Percentiles rank a stretch among this genome's conserved stretches.
phyloP scores from a whole-genome alignment of 1,140 invertebrate genomes.

The Lepidurus apus region DNA sequence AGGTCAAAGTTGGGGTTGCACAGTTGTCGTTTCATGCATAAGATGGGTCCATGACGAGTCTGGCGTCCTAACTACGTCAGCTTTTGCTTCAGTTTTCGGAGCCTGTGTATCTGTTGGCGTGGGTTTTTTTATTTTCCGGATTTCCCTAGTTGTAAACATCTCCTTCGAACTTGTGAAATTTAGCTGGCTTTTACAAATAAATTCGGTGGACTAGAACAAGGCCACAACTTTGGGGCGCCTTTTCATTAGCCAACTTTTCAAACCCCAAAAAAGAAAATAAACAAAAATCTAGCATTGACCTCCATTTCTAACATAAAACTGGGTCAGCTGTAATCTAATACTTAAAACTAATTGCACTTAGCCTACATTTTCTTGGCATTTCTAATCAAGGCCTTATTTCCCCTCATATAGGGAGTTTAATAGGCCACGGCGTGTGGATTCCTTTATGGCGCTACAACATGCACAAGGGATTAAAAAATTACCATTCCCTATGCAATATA shows the following conservation, averaged over 20 bases:
- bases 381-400: neutral
- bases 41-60: conserved; percentile 4
- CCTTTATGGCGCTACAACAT: too few relatives aligned
- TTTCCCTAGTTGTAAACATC: neutral
- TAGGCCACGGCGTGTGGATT: too few relatives aligned
- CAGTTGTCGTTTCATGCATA: neutral
- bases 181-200: neutral
- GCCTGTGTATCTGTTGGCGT: neutral
- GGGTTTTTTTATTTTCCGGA: neutral
- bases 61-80: conserved; percentile 11
- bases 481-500: too few relatives aligned
- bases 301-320: neutral
- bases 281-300: neutral
- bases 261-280: neutral
- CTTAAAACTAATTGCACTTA: neutral
- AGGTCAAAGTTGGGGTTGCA: conserved; percentile 7
- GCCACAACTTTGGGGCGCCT: neutral
- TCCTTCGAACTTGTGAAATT: neutral
- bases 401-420: neutral
- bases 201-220: neutral
- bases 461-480: too few relatives aligned
- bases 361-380: neutral
- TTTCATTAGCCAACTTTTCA: neutral
- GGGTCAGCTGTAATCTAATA: neutral
- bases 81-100: neutral